Evolutionary conservation across 30 jellyfish, hydroid and myxozoan genomes (phyloP).

Genomic region (Pseudorhiza aurosa): DNA sequence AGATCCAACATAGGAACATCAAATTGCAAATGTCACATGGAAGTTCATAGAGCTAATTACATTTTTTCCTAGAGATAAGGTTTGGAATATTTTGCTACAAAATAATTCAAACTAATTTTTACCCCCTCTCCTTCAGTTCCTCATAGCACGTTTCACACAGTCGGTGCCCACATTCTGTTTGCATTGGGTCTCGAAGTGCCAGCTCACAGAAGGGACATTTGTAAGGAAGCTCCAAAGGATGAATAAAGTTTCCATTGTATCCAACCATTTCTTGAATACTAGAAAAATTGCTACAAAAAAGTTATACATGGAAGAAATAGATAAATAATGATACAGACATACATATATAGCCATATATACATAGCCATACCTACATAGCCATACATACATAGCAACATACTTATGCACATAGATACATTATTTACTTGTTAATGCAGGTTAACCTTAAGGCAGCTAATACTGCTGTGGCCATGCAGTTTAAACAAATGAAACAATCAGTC

Average conservation of each 20-base stretch:
- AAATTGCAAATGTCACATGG: background rate
- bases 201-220: slow-evolving; percentile 42
- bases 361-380: no score
- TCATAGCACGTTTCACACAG: slow-evolving; percentile 55
- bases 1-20: background rate
- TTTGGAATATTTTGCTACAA: background rate
- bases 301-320: no score
- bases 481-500: no score
- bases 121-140: slow-evolving; percentile 2
- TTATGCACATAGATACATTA: no score
- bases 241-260: slow-evolving; percentile 42
- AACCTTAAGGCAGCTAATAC: no score
- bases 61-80: background rate
- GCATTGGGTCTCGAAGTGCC: slow-evolving; percentile 80
- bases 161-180: slow-evolving; percentile 83
- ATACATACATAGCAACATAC: no score
- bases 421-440: no score
- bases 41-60: background rate
- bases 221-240: slow-evolving; percentile 18
- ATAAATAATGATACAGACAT: no score
- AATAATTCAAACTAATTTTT: background rate
- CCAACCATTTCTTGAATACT: slow-evolving; percentile 58
- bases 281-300: no score
- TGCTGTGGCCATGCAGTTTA: no score
- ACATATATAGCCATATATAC: no score